Conservation (phyloP, 2,113 vertebrate genomes). For the Tamias sibiricus region DNA sequence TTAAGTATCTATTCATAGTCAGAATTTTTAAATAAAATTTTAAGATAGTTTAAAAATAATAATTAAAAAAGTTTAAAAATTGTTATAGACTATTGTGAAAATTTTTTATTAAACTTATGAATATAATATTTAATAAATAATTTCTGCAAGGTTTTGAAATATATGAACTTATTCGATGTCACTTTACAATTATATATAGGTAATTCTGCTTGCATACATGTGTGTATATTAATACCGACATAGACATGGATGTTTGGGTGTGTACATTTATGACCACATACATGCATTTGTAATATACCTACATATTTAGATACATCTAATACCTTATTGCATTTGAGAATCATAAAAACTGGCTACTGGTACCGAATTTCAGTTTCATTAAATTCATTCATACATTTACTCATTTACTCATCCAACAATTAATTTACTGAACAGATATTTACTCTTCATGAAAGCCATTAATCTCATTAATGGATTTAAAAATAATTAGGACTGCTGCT, state of each 20-base stretch:
- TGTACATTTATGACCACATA: neutral
- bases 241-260: neutral
- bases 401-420: neutral
- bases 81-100: neutral
- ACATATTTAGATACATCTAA: neutral
- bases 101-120: neutral
- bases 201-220: neutral
- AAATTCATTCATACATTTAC: neutral
- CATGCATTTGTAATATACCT: neutral
- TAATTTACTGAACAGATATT: neutral
- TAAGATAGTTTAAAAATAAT: too few species aligned
- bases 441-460: neutral
- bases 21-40: too few species aligned
- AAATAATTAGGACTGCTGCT: neutral
- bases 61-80: too few species aligned
- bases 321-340: neutral
- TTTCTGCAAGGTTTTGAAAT: neutral
- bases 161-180: neutral
- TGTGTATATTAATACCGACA: neutral
- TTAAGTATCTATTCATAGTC: too few species aligned
- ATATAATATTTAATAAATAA: neutral
- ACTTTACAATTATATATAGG: neutral
- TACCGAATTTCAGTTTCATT: neutral
- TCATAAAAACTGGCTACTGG: neutral
- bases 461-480: neutral